Conservation (phyloP, 64 coral and sea anemone genomes). For the Montipora sp. region DNA sequence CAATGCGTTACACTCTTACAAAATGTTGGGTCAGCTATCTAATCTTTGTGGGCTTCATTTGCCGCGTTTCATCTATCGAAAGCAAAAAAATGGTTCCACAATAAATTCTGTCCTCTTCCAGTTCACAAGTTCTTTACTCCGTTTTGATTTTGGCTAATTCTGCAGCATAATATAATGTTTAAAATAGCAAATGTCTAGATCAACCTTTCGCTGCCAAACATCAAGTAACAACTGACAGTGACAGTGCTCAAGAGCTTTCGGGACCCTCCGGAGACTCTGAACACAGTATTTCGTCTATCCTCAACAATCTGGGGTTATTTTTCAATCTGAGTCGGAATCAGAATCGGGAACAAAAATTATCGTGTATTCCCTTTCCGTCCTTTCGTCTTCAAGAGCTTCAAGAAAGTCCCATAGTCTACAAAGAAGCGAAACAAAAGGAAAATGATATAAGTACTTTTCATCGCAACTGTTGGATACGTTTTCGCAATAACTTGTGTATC, state of each 20-base stretch:
- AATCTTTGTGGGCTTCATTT: not conserved
- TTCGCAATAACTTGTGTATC: too few relatives aligned
- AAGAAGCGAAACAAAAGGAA: not conserved
- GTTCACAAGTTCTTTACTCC: not conserved
- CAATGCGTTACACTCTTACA: too few relatives aligned
- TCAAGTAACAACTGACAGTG: too few relatives aligned
- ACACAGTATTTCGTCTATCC: not conserved
- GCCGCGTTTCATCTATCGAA: not conserved
- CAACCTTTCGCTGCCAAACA: too few relatives aligned
- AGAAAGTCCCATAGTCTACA: constrained; percentile 54
- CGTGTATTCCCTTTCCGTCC: not conserved
- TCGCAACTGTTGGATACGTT: too few relatives aligned
- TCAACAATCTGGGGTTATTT: not conserved
- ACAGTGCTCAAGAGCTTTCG: too few relatives aligned
- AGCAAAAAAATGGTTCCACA: not conserved
- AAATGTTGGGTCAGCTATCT: not conserved
- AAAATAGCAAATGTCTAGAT: too few relatives aligned
- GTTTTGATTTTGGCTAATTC: not conserved
- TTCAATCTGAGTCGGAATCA: constrained; percentile 26
- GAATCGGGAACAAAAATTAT: constrained; percentile 18
- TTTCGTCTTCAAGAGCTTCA: constrained; percentile 51
- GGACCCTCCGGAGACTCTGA: not conserved
- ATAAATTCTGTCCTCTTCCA: not conserved
- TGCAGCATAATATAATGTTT: too few relatives aligned
- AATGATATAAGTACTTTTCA: not conserved